Conservation (phyloP, 2,113 vertebrate genomes). For the Zonotrichia leucophrys region DNA sequence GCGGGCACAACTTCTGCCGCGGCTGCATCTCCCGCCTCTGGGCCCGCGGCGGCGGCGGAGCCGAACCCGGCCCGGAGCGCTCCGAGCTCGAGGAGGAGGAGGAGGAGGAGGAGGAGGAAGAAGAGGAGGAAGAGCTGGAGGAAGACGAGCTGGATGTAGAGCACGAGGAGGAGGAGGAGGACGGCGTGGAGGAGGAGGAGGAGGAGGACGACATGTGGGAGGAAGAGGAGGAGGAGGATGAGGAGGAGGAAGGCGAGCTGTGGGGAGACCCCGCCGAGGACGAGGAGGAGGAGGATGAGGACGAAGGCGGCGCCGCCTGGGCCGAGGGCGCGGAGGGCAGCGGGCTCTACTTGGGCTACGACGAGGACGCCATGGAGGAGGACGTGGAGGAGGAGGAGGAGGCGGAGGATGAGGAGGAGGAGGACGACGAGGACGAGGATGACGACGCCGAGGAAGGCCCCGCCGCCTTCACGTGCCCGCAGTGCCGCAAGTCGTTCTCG, state of each 20-base stretch:
- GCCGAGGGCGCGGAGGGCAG: not conserved
- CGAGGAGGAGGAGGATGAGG: not conserved
- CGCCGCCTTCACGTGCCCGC: slow-evolving; percentile 61
- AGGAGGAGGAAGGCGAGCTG: not conserved
- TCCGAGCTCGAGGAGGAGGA: not conserved
- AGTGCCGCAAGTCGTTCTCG: slow-evolving; percentile 61
- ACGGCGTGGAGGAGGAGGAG: slow-evolving; percentile 52
- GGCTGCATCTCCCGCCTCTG: slow-evolving; percentile 77
- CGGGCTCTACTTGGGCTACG: not conserved
- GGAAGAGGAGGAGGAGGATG: not conserved
- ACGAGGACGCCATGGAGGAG: not conserved
- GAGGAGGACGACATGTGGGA: not conserved
- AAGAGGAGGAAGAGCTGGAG: not conserved
- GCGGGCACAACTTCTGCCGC: slow-evolving; percentile 78
- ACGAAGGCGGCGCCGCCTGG: not conserved
- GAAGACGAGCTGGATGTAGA: slow-evolving; percentile 67
- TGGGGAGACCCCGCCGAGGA: slow-evolving; percentile 11
- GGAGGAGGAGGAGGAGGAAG: not conserved
- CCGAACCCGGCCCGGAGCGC: not conserved
- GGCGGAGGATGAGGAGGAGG: not conserved
- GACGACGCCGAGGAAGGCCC: too few species aligned
- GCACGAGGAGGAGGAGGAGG: slow-evolving; percentile 50
- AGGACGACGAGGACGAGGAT: not conserved
- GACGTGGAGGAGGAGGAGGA: not conserved
- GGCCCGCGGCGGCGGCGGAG: not conserved